Evolutionary conservation across 2,797 vertebrate genomes (phyloP), one percentile per base, ranked within the genome.

Genomic region (Adrianichthys oophorus): DNA sequence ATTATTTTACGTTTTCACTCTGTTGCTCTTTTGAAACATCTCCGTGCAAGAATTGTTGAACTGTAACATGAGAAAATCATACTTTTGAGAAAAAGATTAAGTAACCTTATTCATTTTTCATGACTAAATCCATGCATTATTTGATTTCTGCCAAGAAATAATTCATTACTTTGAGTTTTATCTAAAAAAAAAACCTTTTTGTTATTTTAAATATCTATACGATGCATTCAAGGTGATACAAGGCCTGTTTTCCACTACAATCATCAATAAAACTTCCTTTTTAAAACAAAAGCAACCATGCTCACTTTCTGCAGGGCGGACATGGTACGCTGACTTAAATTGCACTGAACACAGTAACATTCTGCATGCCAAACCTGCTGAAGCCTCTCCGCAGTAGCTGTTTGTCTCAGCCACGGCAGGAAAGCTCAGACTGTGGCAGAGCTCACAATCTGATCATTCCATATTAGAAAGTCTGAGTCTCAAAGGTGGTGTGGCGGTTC

Each of bases 401-500:
- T 65, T 81, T 68, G 63, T 83, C 70, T 76, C 46, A 23, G 37
- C 72, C 52, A 48, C 48, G n/a, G 46, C 62, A 74, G 74, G 75
- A 78, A 59, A 68, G 26, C 69, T 73, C 60, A 69, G 71, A 52
- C 59, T 48, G 64, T 67, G 74, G 67, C 74, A 75, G 77, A 68
- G 79, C 80, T 87, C 79, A 84, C 18, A 78, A 78, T 66, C 69
- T 63, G 74, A 82, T 81, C 74, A 74, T 65, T 73, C 70, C 58
- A 64, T 80, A 65, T 68, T 59, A 76, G 70, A 73, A 62, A 52
- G 56, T 49, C 47, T 61, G 63, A 82, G 73, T 80, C 69, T 74
- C 74, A 45, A 51, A 64, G 67, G 72, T 68, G 70, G 53, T 58
- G 51, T 68, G 62, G 66, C 52, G 56, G 63, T 61, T 70, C 52